These are phyloP conservation scores for Otis tarda DNA, from an alignment of 2,113 vertebrate genomes.

Conservation along the genomic window DNA sequence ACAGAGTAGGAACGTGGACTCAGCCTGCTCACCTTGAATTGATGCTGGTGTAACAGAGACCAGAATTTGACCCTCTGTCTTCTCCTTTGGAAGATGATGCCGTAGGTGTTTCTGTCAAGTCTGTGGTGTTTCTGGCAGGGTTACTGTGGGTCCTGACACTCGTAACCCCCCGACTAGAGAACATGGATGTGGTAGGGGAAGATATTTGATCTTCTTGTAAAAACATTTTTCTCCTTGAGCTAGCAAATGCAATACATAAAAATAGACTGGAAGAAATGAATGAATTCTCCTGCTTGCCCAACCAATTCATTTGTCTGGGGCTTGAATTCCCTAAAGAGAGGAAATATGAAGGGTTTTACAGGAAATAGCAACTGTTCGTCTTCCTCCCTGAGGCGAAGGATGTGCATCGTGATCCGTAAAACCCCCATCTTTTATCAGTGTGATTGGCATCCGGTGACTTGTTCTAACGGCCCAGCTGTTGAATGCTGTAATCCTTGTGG, in stretches of 20 bases:
- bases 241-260: background rate
- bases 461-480: constrained; percentile 16
- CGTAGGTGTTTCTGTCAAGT: background rate
- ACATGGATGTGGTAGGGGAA: background rate
- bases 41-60: background rate
- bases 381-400: constrained; percentile 6
- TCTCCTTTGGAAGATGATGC: background rate
- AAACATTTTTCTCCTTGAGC: constrained; percentile 33
- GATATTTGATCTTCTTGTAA: background rate
- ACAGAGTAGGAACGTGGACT: background rate
- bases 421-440: background rate
- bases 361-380: constrained; percentile 59
- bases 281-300: constrained; percentile 31
- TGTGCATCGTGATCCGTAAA: background rate
- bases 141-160: background rate
- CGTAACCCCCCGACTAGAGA: background rate
- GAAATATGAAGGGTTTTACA: background rate
- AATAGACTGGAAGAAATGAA: constrained; percentile 21
- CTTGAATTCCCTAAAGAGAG: constrained; percentile 56
- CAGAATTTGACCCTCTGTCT: background rate
- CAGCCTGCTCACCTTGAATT: background rate
- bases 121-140: background rate
- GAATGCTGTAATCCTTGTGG: background rate
- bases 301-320: background rate
- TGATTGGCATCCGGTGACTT: constrained; percentile 43